Conservation (phyloP, 1,140 invertebrate genomes). For the Pantala flavescens region DNA sequence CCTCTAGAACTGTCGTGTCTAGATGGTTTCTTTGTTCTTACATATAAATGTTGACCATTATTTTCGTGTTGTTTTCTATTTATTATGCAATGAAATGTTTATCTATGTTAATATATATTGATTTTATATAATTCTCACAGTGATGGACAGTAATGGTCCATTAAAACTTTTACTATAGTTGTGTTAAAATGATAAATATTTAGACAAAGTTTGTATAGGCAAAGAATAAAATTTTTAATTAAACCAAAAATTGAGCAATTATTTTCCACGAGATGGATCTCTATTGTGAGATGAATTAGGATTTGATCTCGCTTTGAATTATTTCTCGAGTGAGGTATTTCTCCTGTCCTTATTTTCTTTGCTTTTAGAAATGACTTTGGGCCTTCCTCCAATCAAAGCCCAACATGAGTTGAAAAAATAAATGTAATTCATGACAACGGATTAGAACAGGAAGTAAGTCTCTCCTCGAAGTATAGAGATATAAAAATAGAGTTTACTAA, state of each 20-base stretch:
- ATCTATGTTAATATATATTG: background rate
- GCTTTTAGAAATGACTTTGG: too few species aligned
- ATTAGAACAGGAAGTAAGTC: too few species aligned
- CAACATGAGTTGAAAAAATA: too few species aligned
- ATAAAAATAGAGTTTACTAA: too few species aligned
- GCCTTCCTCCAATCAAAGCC: too few species aligned
- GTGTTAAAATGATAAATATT: background rate
- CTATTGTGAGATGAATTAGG: too few species aligned
- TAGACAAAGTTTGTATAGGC: background rate
- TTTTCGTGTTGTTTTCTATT: background rate
- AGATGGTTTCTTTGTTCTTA: background rate
- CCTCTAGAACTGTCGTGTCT: background rate
- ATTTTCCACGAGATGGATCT: too few species aligned
- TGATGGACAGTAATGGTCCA: background rate
- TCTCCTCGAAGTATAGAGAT: too few species aligned
- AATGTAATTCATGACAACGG: too few species aligned
- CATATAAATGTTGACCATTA: constrained; percentile 7
- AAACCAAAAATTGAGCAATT: background rate
- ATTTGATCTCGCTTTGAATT: too few species aligned
- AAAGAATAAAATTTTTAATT: constrained; percentile 10
- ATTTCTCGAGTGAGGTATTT: too few species aligned
- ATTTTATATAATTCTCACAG: constrained; percentile 4
- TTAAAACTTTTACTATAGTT: background rate
- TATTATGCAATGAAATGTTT: constrained; percentile 8
- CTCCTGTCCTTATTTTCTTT: too few species aligned